Evolutionary conservation across 2,797 vertebrate species (phyloP), one percentile per base, ranked within the genome.

Genomic region (Alca torda): DNA sequence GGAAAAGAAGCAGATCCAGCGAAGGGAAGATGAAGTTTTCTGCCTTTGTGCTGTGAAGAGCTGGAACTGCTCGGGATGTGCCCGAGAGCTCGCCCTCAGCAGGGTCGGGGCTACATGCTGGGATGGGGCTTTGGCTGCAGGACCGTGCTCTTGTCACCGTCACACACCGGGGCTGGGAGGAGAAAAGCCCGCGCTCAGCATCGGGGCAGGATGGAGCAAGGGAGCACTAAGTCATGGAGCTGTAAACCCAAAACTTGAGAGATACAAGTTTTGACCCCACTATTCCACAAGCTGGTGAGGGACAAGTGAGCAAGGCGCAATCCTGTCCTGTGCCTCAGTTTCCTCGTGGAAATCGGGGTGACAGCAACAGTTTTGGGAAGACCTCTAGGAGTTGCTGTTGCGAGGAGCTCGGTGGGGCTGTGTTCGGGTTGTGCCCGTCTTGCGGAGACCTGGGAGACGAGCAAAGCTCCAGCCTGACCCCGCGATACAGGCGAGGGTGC

Each of bases 331-430:
- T 84, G 39, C 41, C 73, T 64, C 60, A 5, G 56, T 9, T 70
- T 70, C 45, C 69, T 67, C 7, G 1, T 5, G n/a, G 68, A 43
- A 84, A 56, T 21, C 0, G 0, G 28, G 11, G 8, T 45, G 63
- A 37, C 28, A 25, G 3, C 45, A 51, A 24, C 16, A 39, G 54
- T 24, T 51, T 31, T 8, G 21, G 76, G 43, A 75, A 46, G 31
- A n/a, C 4, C 37, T 69, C 26, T 3, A n/a, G 15, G 35, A 59
- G 45, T 21, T 69, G 86, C 67, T 48, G 9, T 41, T 50, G 12
- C 0, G 0, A 35, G 39, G 28, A 13, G n/a, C 41, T 79, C 0
- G 0, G 8, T 15, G 51, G 51, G 64, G 35, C 39, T 46, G 11
- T 20, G 3, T 9, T 39, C 0, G 1, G 28, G 31, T 11, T 57